phyloP scores from a whole-genome alignment of 1,140 invertebrate species.

The Drosophila teissieri region DNA sequence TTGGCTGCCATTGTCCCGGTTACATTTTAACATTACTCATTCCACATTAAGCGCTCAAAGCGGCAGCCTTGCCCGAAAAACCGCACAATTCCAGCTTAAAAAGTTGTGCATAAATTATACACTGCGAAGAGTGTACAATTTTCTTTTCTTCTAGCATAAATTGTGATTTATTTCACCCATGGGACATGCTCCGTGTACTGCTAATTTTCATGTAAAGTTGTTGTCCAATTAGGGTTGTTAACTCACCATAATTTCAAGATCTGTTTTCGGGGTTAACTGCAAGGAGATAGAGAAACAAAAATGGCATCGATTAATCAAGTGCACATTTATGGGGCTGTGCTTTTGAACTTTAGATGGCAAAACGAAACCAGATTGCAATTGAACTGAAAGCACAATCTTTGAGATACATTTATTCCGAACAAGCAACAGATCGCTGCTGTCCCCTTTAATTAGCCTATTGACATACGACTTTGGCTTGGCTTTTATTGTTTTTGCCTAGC shows the following conservation, averaged over 20 bases:
- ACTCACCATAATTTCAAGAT: slow-evolving; percentile 74
- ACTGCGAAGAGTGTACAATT: slow-evolving; percentile 31
- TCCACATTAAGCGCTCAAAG: slow-evolving; percentile 78
- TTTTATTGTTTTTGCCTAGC: slow-evolving; percentile 35
- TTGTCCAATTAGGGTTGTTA: slow-evolving; percentile 64
- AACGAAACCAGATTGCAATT: slow-evolving; percentile 26
- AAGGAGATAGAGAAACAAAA: slow-evolving; percentile 45
- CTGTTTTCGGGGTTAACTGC: slow-evolving; percentile 47
- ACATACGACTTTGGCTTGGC: slow-evolving; percentile 64
- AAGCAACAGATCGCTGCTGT: slow-evolving; percentile 36
- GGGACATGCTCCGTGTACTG: slow-evolving; percentile 48
- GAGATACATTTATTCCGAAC: slow-evolving; percentile 37
- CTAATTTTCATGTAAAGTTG: slow-evolving; percentile 71
- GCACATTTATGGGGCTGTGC: slow-evolving; percentile 39
- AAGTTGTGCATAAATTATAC: slow-evolving; percentile 44
- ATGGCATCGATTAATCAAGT: slow-evolving; percentile 30
- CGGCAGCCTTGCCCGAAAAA: slow-evolving; percentile 21
- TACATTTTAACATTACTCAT: slow-evolving; percentile 81
- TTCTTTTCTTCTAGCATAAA: slow-evolving; percentile 56
- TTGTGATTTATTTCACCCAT: slow-evolving; percentile 72
- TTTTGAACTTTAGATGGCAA: slow-evolving; percentile 53
- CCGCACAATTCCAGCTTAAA: slow-evolving; percentile 54
- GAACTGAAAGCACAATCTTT: slow-evolving; percentile 37
- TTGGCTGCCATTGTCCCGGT: slow-evolving; percentile 73
- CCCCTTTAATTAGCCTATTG: slow-evolving; percentile 75